Percentiles rank a stretch among this genome's conserved stretches.
Evolutionary conservation across 2,888 invertebrate species (phyloP).

Genomic region (Platerodrilus igneus): DNA sequence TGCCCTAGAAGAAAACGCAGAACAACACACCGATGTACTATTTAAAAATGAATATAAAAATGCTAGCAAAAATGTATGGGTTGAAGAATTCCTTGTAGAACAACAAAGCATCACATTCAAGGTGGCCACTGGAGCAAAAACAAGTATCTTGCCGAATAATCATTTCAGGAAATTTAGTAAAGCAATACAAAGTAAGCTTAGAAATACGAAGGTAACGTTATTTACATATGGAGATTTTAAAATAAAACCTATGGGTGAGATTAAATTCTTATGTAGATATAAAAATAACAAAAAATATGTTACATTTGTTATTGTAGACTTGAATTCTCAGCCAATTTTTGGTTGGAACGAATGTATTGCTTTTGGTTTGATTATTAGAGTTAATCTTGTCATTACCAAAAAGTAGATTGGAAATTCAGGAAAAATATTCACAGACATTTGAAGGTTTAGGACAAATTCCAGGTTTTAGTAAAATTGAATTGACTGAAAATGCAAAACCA

Average conservation of each 20-base stretch:
- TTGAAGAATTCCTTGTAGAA: too few species aligned
- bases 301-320: constrained; percentile 2
- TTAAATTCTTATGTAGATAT: neutral
- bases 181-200: too few species aligned
- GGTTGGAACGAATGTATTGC: neutral
- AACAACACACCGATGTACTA: too few species aligned
- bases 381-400: neutral
- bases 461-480: constrained; percentile 4
- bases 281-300: constrained; percentile 2
- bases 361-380: neutral
- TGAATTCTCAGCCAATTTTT: neutral
- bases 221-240: constrained; percentile 4
- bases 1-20: too few species aligned
- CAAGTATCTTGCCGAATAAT: too few species aligned
- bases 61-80: too few species aligned
- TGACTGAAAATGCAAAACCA: constrained; percentile 1
- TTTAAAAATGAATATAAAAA: too few species aligned
- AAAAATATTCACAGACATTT: neutral
- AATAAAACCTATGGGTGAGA: constrained; percentile 5
- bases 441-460: constrained; percentile 4
- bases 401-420: neutral
- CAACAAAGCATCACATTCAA: too few species aligned
- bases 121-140: too few species aligned
- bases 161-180: too few species aligned
- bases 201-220: neutral